Evolutionary conservation across 1,140 invertebrate genomes (phyloP).

Genomic region (Cecropterus lyciades): DNA sequence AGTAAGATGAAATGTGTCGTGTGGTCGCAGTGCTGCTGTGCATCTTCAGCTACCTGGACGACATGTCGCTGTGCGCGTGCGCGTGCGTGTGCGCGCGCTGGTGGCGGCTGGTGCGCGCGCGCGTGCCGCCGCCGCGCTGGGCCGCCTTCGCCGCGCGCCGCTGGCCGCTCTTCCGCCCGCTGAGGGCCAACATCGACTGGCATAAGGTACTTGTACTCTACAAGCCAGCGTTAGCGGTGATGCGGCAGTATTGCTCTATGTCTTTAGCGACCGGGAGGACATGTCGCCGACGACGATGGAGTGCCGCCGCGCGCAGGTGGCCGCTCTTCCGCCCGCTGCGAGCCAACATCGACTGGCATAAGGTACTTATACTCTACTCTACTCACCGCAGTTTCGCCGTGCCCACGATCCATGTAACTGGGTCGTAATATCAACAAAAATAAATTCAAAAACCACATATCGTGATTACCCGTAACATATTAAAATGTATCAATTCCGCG

Average conservation of each 20-base stretch:
- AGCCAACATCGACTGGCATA: constrained; percentile 90
- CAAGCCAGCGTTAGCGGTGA: no score
- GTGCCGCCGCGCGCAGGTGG: constrained; percentile 90
- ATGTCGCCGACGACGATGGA: constrained; percentile 93
- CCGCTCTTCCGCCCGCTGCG: constrained; percentile 92
- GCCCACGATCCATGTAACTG: no score
- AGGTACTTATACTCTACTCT: no score
- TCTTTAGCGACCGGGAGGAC: constrained; percentile 96
- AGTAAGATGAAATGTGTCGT: no score
- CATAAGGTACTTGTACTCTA: no score
- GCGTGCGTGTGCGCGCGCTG: constrained; percentile 94
- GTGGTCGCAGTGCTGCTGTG: constrained; percentile 88
- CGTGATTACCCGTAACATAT: no score
- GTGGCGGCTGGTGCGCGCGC: constrained; percentile 90
- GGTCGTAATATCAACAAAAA: no score
- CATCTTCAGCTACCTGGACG: constrained; percentile 95
- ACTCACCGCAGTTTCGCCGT: no score
- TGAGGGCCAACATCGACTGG: constrained; percentile 90
- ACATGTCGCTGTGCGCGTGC: constrained; percentile 94
- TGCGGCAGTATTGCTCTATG: constrained; percentile 89
- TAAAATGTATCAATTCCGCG: no score
- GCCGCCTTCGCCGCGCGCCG: constrained; percentile 88
- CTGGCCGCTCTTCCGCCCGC: constrained; percentile 93
- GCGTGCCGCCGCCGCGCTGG: constrained; percentile 91
- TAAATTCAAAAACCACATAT: no score